These are phyloP conservation scores for Patella ulyssiponensis DNA, from an alignment of 2,888 invertebrate species.

Conservation along the genomic window DNA sequence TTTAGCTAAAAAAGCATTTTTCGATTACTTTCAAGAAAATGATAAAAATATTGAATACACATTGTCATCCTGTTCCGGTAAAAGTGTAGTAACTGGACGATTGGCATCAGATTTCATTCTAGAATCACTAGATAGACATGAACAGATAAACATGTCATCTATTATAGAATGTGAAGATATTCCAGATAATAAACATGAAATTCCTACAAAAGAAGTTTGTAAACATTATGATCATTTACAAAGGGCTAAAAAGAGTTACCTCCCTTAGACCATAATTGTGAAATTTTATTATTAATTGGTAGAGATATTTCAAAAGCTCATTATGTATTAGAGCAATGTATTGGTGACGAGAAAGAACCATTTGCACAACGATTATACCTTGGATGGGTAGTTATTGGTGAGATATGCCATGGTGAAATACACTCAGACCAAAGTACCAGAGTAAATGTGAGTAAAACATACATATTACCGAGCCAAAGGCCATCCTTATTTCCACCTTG, in stretches of 20 bases:
- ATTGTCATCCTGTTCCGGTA: conserved; percentile 34
- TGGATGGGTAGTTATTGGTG: conserved; percentile 4
- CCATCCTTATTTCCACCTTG: conserved; percentile 13
- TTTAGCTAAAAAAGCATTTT: conserved; percentile 28
- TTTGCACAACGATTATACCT: conserved; percentile 13
- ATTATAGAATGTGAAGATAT: conserved; percentile 36
- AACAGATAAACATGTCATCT: conserved; percentile 13
- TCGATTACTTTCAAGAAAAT: not conserved
- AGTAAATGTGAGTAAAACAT: conserved; percentile 16
- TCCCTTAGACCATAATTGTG: not conserved
- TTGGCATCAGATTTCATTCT: conserved; percentile 25
- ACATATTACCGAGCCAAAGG: not conserved
- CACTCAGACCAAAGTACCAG: not conserved
- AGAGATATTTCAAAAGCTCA: conserved; percentile 7
- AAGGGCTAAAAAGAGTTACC: conserved; percentile 11
- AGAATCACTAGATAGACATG: conserved; percentile 18
- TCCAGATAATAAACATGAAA: conserved; percentile 29
- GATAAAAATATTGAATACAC: conserved; percentile 17
- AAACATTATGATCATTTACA: conserved; percentile 4
- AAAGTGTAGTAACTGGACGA: conserved; percentile 20
- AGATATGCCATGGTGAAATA: not conserved
- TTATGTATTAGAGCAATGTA: not conserved
- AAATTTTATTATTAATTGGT: conserved; percentile 15
- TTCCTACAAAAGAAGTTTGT: conserved; percentile 31
- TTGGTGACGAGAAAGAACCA: not conserved